A percentile compares a stretch with the other conserved stretches of the same genome.
phyloP scores from a whole-genome alignment of 2,888 invertebrate genomes.

The Eledona agricola region DNA sequence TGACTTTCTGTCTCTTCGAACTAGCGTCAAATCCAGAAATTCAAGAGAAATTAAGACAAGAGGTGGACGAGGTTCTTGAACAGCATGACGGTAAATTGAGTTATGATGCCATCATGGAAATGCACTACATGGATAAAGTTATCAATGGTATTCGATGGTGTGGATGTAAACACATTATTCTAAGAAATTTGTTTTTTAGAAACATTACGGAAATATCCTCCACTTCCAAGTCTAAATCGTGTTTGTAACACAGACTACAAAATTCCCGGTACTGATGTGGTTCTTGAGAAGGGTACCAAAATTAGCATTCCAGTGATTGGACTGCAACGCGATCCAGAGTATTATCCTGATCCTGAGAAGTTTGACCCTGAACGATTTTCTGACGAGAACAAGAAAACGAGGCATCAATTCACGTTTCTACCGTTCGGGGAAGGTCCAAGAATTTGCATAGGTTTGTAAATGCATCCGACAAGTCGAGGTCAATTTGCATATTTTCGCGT shows the following conservation, averaged over 20 bases:
- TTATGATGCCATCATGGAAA: conserved; percentile 35
- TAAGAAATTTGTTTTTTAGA: conserved; percentile 42
- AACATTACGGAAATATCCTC: conserved; percentile 52
- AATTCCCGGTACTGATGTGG: conserved; percentile 47
- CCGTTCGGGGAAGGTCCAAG: conserved; percentile 69
- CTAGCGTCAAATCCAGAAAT: conserved; percentile 35
- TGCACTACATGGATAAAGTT: conserved; percentile 58
- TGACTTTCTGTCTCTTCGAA: conserved; percentile 39
- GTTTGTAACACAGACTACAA: conserved; percentile 46
- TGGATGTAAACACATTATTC: neutral
- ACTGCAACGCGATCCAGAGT: conserved; percentile 51
- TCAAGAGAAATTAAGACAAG: conserved; percentile 32
- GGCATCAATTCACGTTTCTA: conserved; percentile 66
- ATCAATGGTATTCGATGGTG: conserved; percentile 53
- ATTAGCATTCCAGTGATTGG: conserved; percentile 48
- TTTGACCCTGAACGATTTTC: conserved; percentile 71
- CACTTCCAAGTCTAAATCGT: conserved; percentile 48
- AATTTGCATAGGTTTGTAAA: conserved; percentile 65
- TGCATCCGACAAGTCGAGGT: too few relatives aligned
- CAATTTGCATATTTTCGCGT: too few relatives aligned
- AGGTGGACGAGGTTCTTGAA: conserved; percentile 29
- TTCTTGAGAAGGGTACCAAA: conserved; percentile 45
- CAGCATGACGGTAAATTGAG: conserved; percentile 30
- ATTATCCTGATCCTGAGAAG: conserved; percentile 66
- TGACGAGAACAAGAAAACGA: conserved; percentile 64